These are phyloP conservation scores for Saxicola maurus DNA, from an alignment of 2,797 vertebrate genomes.

Conservation along the genomic window DNA sequence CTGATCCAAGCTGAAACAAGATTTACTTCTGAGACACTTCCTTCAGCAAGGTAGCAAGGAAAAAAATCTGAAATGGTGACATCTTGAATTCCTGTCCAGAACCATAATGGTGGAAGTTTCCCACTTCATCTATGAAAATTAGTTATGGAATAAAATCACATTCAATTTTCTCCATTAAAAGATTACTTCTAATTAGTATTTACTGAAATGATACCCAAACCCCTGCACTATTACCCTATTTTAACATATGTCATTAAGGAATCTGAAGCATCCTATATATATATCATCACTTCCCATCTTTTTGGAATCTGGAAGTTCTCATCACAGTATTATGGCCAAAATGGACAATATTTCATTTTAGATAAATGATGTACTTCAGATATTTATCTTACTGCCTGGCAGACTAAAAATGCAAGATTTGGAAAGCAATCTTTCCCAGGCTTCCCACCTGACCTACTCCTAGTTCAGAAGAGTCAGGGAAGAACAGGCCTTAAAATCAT, in stretches of 20 bases:
- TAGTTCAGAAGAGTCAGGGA: neutral
- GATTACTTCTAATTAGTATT: neutral
- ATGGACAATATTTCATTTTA: neutral
- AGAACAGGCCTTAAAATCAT: slow-evolving; percentile 30
- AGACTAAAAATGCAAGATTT: slow-evolving; percentile 27
- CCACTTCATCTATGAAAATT: neutral
- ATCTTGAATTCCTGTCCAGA: neutral
- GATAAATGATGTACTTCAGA: slow-evolving; percentile 5
- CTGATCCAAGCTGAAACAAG: neutral
- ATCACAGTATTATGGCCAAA: neutral
- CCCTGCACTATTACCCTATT: neutral
- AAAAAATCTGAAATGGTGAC: neutral
- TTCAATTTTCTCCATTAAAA: neutral
- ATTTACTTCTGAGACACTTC: neutral
- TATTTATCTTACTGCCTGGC: slow-evolving; percentile 18
- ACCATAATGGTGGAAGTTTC: neutral
- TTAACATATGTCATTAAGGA: neutral
- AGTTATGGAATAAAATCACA: neutral
- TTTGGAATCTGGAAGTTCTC: slow-evolving; percentile 18
- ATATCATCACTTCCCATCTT: neutral
- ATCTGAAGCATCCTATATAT: neutral
- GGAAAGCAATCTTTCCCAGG: slow-evolving; percentile 19
- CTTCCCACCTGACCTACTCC: slow-evolving; percentile 11
- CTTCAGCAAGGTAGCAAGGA: neutral
- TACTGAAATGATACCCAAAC: neutral